phyloP scores from a whole-genome alignment of 2,113 vertebrate species.

The Nanorana parkeri region DNA sequence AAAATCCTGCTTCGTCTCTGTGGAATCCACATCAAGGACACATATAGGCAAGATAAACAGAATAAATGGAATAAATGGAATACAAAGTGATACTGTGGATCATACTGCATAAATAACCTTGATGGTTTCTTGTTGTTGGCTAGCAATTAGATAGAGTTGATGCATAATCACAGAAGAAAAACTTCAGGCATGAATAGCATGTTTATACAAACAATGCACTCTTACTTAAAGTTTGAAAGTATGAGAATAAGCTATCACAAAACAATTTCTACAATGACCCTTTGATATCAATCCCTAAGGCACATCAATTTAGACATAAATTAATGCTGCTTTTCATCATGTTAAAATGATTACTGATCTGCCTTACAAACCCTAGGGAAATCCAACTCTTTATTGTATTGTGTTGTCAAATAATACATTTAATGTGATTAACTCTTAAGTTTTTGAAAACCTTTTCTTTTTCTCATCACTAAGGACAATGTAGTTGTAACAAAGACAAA shows the following conservation, averaged over 20 bases:
- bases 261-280: slow-evolving; percentile 33
- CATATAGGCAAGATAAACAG: slow-evolving; percentile 40
- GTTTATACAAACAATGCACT: slow-evolving; percentile 38
- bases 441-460: neutral
- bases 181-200: slow-evolving; percentile 43
- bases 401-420: slow-evolving; percentile 27
- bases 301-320: slow-evolving; percentile 46
- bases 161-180: slow-evolving; percentile 37
- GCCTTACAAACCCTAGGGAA: slow-evolving; percentile 31
- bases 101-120: slow-evolving; percentile 50
- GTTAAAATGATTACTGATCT: slow-evolving; percentile 49
- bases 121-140: slow-evolving; percentile 41
- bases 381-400: slow-evolving; percentile 1
- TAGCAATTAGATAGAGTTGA: slow-evolving; percentile 37
- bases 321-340: slow-evolving; percentile 48
- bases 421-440: slow-evolving; percentile 1
- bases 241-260: slow-evolving; percentile 18
- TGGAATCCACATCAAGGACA: slow-evolving; percentile 44
- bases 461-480: too few species aligned
- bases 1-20: slow-evolving; percentile 23
- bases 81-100: slow-evolving; percentile 38
- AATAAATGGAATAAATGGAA: slow-evolving; percentile 17
- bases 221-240: slow-evolving; percentile 43
- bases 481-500: too few species aligned
- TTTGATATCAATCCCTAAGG: slow-evolving; percentile 41